Evolutionary conservation across 2,113 vertebrate species (phyloP), one percentile per base, ranked within the genome.

Genomic region (Xenotilapia longispinis): DNA sequence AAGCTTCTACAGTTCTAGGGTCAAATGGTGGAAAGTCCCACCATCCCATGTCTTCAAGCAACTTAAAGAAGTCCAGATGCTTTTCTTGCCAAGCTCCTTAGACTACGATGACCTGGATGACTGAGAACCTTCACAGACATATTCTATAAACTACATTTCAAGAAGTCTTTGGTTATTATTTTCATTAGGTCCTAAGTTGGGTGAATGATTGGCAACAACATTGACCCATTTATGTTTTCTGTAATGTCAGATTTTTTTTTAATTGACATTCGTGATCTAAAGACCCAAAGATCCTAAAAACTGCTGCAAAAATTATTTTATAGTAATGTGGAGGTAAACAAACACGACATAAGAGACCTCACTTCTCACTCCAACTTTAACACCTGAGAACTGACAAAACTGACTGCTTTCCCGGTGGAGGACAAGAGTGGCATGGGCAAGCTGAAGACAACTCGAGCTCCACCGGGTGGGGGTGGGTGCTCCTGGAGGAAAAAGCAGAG

Each of bases 391-490:
- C 51, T 54, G 51, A 54, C 51, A 54, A 54, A 54, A 21, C 0
- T 21, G n/a, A 54, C 10, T 54, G 51, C n/a, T 21, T 54, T 54
- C 51, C 51, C n/a, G 1, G 51, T 3, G n/a, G 51, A 1, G 9
- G 10, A 54, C 51, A 54, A 21, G 10, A 21, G 2, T 21, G 51
- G 51, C 51, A 54, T 54, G 51, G n/a, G n/a, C 51, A 54, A 54
- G 10, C 51, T 12, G 51, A 54, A 54, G n/a, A 54, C 51, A 12
- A 54, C 10, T 54, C 0, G 2, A 6, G 51, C 51, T 54, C 51
- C 51, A 54, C 51, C 0, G 0, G 51, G 1, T 21, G 6, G 10
- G 19, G 51, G n/a, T 21, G n/a, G 5, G 51, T 54, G 51, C 51
- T 21, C 10, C n/a, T 54, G 1, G 0, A 21, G n/a, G 51, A 12